phyloP scores from a whole-genome alignment of 2,113 vertebrate genomes.

The Paraplagusia blochii region DNA sequence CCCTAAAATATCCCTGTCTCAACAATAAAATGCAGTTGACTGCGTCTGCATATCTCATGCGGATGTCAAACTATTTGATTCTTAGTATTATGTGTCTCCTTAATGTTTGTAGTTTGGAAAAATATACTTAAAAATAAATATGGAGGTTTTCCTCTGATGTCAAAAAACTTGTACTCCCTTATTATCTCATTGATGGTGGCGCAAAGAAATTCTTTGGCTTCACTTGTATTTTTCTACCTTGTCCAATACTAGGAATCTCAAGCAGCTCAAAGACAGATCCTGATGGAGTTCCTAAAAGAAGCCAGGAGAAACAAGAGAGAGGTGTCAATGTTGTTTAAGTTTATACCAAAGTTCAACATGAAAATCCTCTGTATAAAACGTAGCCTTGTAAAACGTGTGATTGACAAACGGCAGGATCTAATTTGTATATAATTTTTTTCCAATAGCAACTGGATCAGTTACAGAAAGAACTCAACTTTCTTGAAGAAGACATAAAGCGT shows the following conservation, averaged over 20 bases:
- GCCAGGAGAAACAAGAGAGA: slow-evolving; percentile 97
- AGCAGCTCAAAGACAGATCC: slow-evolving; percentile 94
- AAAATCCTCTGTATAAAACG: too few species aligned
- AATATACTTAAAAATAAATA: not conserved
- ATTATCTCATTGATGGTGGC: not conserved
- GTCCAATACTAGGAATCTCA: slow-evolving; percentile 88
- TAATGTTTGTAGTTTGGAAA: not conserved
- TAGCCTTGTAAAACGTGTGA: not conserved
- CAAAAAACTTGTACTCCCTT: not conserved
- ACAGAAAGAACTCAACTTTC: slow-evolving; percentile 95
- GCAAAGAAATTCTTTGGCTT: slow-evolving; percentile 3
- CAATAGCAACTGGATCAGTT: slow-evolving; percentile 95
- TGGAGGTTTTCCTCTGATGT: too few species aligned
- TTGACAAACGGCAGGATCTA: not conserved
- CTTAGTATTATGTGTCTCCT: too few species aligned
- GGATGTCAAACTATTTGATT: too few species aligned
- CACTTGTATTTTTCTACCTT: slow-evolving; percentile 4
- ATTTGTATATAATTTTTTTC: slow-evolving; percentile 30
- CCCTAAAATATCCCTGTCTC: too few species aligned
- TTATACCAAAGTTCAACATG: not conserved
- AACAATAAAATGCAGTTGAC: too few species aligned
- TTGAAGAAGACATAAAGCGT: slow-evolving; percentile 97
- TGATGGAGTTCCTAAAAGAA: slow-evolving; percentile 99
- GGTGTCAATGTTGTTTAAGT: slow-evolving; percentile 67
- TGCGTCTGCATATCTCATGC: too few species aligned